Evolutionary conservation across 2,888 invertebrate species (phyloP).

Genomic region (Trichopria drosophilae): DNA sequence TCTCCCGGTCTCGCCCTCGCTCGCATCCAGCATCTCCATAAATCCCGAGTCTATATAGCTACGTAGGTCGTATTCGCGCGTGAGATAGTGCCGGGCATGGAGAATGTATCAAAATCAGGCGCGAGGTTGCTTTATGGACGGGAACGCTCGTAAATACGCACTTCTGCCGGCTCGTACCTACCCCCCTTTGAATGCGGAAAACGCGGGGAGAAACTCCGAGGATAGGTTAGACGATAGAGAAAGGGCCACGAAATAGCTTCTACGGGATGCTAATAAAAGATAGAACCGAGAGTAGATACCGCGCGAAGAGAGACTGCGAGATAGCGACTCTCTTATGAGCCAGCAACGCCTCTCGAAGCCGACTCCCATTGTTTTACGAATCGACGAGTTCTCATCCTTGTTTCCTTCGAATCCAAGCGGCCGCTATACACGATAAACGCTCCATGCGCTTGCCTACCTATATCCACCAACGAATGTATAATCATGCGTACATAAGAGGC

Average conservation of each 20-base stretch:
- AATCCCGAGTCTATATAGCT: conserved; percentile 54
- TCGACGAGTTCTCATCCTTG: conserved; percentile 26
- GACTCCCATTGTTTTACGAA: conserved; percentile 46
- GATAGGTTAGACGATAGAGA: conserved; percentile 51
- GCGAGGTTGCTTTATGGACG: conserved; percentile 60
- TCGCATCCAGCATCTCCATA: conserved; percentile 51
- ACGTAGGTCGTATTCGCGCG: conserved; percentile 59
- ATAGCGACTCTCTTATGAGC: conserved; percentile 36
- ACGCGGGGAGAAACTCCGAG: conserved; percentile 46
- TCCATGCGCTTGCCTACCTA: conserved; percentile 12
- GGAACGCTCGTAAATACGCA: conserved; percentile 60
- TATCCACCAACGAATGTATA: conserved; percentile 19
- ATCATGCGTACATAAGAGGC: conserved; percentile 15
- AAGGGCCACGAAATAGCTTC: conserved; percentile 53
- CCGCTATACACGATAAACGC: conserved; percentile 13
- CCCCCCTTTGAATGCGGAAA: conserved; percentile 45
- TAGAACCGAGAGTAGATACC: conserved; percentile 49
- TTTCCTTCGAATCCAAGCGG: neutral
- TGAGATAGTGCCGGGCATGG: conserved; percentile 57
- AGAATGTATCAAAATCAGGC: conserved; percentile 60
- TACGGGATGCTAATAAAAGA: conserved; percentile 57
- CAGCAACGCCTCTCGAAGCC: conserved; percentile 22
- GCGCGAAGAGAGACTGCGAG: conserved; percentile 45
- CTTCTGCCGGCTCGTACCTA: conserved; percentile 55
- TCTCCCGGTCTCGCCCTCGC: conserved; percentile 27